phyloP scores from a whole-genome alignment of 2,113 vertebrate species.

The Siphamia tubifer region DNA sequence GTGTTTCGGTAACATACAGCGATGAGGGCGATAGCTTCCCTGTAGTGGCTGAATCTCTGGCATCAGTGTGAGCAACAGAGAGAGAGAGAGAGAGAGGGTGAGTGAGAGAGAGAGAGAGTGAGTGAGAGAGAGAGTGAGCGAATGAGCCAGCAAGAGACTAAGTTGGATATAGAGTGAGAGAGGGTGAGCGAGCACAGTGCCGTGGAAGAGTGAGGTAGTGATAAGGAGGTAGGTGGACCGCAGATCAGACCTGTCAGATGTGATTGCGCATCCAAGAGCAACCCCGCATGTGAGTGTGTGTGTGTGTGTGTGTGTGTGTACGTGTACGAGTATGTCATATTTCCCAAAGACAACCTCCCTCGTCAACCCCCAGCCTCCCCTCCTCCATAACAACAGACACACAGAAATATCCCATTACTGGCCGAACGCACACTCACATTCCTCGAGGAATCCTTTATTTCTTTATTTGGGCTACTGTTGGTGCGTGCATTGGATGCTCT shows the following conservation, averaged over 20 bases:
- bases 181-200: background rate
- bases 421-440: slow-evolving; percentile 29
- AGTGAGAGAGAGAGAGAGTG: no score
- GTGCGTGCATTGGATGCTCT: slow-evolving; percentile 63
- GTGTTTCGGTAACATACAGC: slow-evolving; percentile 29
- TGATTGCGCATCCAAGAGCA: slow-evolving; percentile 59
- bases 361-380: background rate
- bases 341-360: slow-evolving; percentile 35
- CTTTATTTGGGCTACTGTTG: slow-evolving; percentile 66
- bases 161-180: background rate
- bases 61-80: slow-evolving; percentile 39
- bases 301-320: slow-evolving; percentile 19
- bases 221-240: slow-evolving; percentile 73
- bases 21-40: slow-evolving; percentile 53
- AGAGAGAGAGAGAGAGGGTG: background rate
- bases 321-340: slow-evolving; percentile 23
- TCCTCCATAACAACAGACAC: slow-evolving; percentile 11
- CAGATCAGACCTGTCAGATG: slow-evolving; percentile 70
- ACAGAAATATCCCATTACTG: slow-evolving; percentile 23
- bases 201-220: slow-evolving; percentile 48
- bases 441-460: slow-evolving; percentile 66
- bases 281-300: slow-evolving; percentile 22
- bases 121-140: background rate
- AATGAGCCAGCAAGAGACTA: background rate
- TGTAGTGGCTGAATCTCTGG: slow-evolving; percentile 66